phyloP scores from a whole-genome alignment of 2,797 vertebrate genomes.

The Gadopsis marmoratus region DNA sequence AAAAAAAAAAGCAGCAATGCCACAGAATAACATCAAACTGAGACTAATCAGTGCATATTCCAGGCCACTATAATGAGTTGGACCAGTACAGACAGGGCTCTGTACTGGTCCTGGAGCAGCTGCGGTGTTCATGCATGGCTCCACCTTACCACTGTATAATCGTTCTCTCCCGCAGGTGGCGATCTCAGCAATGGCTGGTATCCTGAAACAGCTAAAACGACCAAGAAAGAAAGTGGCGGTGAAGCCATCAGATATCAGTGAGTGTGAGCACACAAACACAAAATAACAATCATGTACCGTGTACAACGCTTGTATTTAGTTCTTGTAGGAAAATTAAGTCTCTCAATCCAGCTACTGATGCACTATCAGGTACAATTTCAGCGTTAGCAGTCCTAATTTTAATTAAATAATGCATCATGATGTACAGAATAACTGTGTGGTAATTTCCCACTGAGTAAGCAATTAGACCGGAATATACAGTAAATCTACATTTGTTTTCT shows the following conservation, averaged over 20 bases:
- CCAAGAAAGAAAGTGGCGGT: conserved; percentile 89
- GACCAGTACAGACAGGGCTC: not conserved
- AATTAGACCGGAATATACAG: not conserved
- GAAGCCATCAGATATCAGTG: conserved; percentile 92
- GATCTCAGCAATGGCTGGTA: conserved; percentile 92
- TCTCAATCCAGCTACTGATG: not conserved
- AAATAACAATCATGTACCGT: not conserved
- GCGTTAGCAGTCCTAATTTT: not conserved
- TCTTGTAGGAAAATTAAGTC: not conserved
- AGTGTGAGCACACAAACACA: conserved; percentile 61
- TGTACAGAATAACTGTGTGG: conserved; percentile 5
- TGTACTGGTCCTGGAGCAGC: not conserved
- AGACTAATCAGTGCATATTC: not conserved
- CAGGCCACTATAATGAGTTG: not conserved
- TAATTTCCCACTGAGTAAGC: conserved; percentile 23
- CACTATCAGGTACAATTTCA: conserved; percentile 9
- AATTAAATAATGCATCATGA: conserved; percentile 23
- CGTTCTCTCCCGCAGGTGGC: conserved; percentile 86
- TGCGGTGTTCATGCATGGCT: not conserved
- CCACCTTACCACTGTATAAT: not conserved
- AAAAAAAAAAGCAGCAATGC: not conserved
- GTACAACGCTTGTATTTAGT: not conserved
- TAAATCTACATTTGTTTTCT: conserved; percentile 25
- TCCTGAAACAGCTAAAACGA: conserved; percentile 95
- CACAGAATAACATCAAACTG: not conserved